These are phyloP conservation scores for Acanthacorydalis orientalis DNA, from an alignment of 2,888 invertebrate species.

Conservation along the genomic window DNA sequence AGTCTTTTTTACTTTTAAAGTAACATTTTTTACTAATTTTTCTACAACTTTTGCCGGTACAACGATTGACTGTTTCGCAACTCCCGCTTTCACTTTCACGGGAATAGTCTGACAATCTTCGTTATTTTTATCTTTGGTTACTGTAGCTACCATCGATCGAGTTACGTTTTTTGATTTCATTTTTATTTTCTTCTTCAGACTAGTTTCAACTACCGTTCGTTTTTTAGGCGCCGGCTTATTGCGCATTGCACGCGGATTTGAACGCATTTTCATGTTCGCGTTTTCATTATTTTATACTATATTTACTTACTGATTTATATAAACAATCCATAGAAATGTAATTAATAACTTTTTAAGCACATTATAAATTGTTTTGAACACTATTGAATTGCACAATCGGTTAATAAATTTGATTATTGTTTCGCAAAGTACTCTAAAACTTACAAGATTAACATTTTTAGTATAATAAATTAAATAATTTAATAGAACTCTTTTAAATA, in stretches of 20 bases:
- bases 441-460: too few relatives aligned
- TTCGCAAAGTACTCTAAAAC: too few relatives aligned
- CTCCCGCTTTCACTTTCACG: constrained; percentile 19
- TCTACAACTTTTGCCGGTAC: constrained; percentile 24
- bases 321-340: too few relatives aligned
- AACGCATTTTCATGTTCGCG: not conserved
- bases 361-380: too few relatives aligned
- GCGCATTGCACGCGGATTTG: constrained; percentile 30
- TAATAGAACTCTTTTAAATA: too few relatives aligned
- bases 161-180: not conserved
- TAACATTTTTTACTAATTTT: constrained; percentile 18
- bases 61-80: constrained; percentile 23
- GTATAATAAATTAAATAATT: too few relatives aligned
- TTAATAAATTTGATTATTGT: too few relatives aligned
- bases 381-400: too few relatives aligned
- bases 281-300: not conserved
- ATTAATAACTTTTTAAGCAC: too few relatives aligned
- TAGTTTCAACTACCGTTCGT: constrained; percentile 27
- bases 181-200: not conserved
- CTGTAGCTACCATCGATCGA: not conserved
- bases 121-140: not conserved
- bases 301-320: too few relatives aligned
- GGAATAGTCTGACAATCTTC: constrained; percentile 17
- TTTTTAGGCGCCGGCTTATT: constrained; percentile 31
- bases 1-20: not conserved